A percentile compares a stretch with the other conserved stretches of the same genome.
Conservation (phyloP, 2,888 invertebrate species). For the Euzophera pinguis region DNA sequence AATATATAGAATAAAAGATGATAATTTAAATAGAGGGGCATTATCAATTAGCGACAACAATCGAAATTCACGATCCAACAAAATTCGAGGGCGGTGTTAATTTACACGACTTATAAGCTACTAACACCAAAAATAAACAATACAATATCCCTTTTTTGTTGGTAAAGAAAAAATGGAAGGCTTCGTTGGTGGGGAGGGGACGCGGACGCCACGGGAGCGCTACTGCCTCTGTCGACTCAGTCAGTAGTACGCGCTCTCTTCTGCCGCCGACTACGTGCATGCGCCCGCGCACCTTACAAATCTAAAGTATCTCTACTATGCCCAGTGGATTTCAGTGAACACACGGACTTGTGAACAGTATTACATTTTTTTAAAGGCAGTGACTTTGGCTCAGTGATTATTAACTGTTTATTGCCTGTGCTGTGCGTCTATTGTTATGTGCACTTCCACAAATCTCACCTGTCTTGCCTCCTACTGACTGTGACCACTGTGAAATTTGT, state of each 20-base stretch:
- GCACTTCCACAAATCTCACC: slow-evolving; percentile 71
- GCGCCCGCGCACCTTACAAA: slow-evolving; percentile 63
- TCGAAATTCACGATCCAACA: slow-evolving; percentile 54
- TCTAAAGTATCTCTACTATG: slow-evolving; percentile 35
- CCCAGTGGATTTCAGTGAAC: slow-evolving; percentile 67
- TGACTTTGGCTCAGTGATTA: slow-evolving; percentile 39
- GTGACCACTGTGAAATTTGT: slow-evolving; percentile 68
- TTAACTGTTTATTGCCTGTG: slow-evolving; percentile 71
- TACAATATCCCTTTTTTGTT: slow-evolving; percentile 71
- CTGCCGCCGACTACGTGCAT: slow-evolving; percentile 69
- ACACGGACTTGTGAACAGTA: slow-evolving; percentile 33
- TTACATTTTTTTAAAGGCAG: slow-evolving; percentile 20
- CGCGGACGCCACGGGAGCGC: slow-evolving; percentile 66
- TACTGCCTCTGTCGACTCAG: slow-evolving; percentile 68
- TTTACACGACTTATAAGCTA: slow-evolving; percentile 75
- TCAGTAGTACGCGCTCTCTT: slow-evolving; percentile 73
- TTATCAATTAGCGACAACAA: slow-evolving; percentile 51
- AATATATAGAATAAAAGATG: not conserved
- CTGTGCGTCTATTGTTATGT: slow-evolving; percentile 71
- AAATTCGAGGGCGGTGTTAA: slow-evolving; percentile 62
- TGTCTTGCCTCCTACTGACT: slow-evolving; percentile 63
- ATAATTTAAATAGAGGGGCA: slow-evolving; percentile 28
- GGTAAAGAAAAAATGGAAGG: slow-evolving; percentile 70
- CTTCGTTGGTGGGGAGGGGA: slow-evolving; percentile 44
- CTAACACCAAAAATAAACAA: slow-evolving; percentile 78